Evolutionary conservation across 2,888 invertebrate species (phyloP), one percentile per base, ranked within the genome.

Genomic region (Epirrita christyi): DNA sequence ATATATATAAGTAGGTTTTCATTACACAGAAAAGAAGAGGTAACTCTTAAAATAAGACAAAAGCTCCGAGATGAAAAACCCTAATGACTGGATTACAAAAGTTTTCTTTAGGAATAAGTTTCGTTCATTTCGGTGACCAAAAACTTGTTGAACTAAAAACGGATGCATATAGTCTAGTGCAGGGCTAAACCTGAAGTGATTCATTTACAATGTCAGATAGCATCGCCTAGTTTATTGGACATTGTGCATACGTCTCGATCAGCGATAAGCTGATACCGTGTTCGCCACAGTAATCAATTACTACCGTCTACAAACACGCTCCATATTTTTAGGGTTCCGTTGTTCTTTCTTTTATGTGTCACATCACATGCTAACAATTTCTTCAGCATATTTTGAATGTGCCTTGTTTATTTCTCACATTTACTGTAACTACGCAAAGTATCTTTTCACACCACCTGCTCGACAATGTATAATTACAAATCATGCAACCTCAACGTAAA

Each of bases 211-310:
- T 73, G 76, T 81, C 78, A 77, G 90, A 91, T 90, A 88, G 70
- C 72, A 85, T 87, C 88, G 68, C 66, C 78, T 89, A 81, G 84
- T 92, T 90, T 92, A 92, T 92, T 86, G 86, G 80, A 87, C 87
- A 88, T 89, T 90, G 90, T 89, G 84, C 81, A 81, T 81, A 78
- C 76, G 75, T 68, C 72, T 75, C 71, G 89, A 89, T 90, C 75
- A 56, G 34, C 70, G 90, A 91, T 90, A 86, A 78, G 70, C 71
- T 76, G 79, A 83, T 88, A 86, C 77, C 80, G 82, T 80, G 85
- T 79, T 76, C 76, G 75, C 73, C 76, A 73, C 77, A 65, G 85
- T 83, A 88, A 90, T 91, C 88, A 88, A 83, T 85, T 83, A 83
- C 83, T 78, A 77, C 81, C 78, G 75, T 75, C 76, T 71, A 68